Conservation (phyloP, 1,140 invertebrate species). For the Whitmania pigra region DNA sequence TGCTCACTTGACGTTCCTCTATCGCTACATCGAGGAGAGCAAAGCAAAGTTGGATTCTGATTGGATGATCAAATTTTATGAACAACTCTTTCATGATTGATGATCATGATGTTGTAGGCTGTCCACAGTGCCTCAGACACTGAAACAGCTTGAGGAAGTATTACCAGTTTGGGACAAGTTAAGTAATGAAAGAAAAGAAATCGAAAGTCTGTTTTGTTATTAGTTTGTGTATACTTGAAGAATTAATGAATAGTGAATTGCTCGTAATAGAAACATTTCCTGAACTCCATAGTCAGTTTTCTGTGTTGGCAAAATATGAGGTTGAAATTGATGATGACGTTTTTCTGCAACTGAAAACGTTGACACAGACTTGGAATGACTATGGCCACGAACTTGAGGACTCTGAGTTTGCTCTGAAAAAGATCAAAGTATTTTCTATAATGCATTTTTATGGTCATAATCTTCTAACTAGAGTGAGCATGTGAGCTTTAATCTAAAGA, state of each 20-base stretch:
- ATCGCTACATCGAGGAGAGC: conserved; percentile 12
- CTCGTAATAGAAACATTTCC: conserved; percentile 39
- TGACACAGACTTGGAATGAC: conserved; percentile 14
- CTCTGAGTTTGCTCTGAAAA: conserved; percentile 6
- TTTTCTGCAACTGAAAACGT: not conserved
- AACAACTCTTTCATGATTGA: not conserved
- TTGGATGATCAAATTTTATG: not conserved
- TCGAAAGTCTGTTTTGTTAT: conserved; percentile 49
- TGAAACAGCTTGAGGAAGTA: conserved; percentile 43
- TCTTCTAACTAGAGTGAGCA: too few relatives aligned
- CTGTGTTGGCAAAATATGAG: conserved; percentile 56
- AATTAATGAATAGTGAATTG: not conserved
- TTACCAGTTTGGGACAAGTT: conserved; percentile 52
- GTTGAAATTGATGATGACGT: not conserved
- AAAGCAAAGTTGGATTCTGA: conserved; percentile 14
- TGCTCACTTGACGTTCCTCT: conserved; percentile 34
- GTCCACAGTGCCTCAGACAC: conserved; percentile 39
- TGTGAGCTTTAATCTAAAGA: too few relatives aligned
- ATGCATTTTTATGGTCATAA: too few relatives aligned
- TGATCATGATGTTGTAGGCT: conserved; percentile 30
- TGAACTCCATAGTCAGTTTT: conserved; percentile 57
- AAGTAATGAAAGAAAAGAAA: conserved; percentile 47
- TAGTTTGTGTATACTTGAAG: too few relatives aligned
- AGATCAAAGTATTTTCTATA: conserved; percentile 6
- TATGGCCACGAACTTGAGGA: conserved; percentile 3